Conservation (phyloP, 2,797 vertebrate genomes). For the Mustela erminea region DNA sequence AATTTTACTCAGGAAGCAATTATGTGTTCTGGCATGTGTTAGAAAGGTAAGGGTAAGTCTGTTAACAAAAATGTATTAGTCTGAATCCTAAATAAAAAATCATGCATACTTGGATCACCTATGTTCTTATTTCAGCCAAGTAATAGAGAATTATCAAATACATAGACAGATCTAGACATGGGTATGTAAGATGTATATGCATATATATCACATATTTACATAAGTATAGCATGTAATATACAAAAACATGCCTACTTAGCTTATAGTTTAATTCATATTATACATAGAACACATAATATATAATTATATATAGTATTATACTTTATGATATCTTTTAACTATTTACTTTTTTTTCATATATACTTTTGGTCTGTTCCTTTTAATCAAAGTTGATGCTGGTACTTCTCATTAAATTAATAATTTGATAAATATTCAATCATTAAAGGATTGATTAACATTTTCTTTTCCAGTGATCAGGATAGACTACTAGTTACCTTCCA, state of each 20-base stretch:
- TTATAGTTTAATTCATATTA: background rate
- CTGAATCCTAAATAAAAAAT: conserved; percentile 19
- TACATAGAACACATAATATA: background rate
- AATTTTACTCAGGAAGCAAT: background rate
- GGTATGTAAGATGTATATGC: background rate
- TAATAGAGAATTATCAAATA: background rate
- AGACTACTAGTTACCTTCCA: background rate
- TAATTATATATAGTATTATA: background rate
- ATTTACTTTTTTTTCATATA: background rate
- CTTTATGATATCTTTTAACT: background rate
- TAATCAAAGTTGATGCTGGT: background rate
- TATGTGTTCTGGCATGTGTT: background rate
- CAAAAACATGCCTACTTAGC: background rate
- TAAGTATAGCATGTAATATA: background rate
- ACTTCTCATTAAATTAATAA: background rate
- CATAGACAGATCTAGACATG: background rate
- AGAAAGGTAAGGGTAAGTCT: background rate
- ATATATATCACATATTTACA: background rate
- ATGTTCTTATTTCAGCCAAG: background rate
- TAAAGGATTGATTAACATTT: background rate
- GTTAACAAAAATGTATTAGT: background rate
- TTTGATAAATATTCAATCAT: background rate
- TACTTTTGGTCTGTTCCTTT: background rate
- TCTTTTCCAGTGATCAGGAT: background rate
- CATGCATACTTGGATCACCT: background rate